Evolutionary conservation across 2,888 invertebrate species (phyloP).

Genomic region (Napeogenes inachia): DNA sequence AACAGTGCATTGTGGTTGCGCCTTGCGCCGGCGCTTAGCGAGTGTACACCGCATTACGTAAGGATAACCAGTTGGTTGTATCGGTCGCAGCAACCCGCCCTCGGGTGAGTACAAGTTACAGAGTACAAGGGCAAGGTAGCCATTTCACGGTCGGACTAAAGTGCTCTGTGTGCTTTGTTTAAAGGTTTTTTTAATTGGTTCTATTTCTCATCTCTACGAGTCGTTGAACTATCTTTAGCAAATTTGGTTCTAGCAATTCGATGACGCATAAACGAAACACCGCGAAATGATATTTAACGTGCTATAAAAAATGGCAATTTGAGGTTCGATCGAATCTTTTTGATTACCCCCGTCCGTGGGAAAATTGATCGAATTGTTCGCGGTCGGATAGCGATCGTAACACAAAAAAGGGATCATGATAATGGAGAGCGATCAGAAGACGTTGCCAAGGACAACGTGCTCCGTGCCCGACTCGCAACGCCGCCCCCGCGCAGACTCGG

Average conservation of each 20-base stretch:
- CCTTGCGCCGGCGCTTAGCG: constrained; percentile 6
- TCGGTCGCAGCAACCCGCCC: constrained; percentile 34
- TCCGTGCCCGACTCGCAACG: constrained; percentile 29
- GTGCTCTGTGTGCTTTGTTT: constrained; percentile 8
- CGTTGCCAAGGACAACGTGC: constrained; percentile 60
- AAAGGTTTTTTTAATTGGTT: constrained; percentile 5
- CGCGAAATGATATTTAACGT: constrained; percentile 19
- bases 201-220: constrained; percentile 1
- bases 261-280: constrained; percentile 13
- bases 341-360: constrained; percentile 64
- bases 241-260: constrained; percentile 1
- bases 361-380: constrained; percentile 65
- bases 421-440: constrained; percentile 58
- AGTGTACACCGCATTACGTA: constrained; percentile 49
- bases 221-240: constrained; percentile 2
- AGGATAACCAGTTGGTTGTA: constrained; percentile 56
- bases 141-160: constrained; percentile 31
- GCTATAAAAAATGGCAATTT: constrained; percentile 55
- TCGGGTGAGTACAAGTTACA: constrained; percentile 31
- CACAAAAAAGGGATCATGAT: constrained; percentile 73
- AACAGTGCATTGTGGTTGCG: constrained; percentile 10
- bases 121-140: constrained; percentile 36
- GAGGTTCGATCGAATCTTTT: constrained; percentile 55
- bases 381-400: constrained; percentile 70
- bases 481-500: constrained; percentile 29